phyloP scores from a whole-genome alignment of 2,113 vertebrate species.

The Xenopus tropicalis region DNA sequence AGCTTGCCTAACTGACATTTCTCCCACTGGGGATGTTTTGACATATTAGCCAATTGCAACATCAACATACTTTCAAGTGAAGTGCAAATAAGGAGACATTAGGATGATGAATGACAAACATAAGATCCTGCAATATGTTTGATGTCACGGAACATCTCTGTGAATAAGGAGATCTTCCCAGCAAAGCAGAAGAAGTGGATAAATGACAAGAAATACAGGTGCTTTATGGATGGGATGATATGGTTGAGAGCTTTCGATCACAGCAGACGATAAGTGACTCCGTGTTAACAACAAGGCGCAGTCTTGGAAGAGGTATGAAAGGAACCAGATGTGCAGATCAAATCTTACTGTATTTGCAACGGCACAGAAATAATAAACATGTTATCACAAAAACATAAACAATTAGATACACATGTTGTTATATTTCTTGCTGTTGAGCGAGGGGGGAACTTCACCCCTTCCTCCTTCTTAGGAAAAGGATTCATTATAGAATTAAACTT shows the following conservation, averaged over 20 bases:
- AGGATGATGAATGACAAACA: slow-evolving; percentile 30
- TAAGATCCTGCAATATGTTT: slow-evolving; percentile 23
- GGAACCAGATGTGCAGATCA: neutral
- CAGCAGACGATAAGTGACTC: neutral
- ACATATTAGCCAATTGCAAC: slow-evolving; percentile 9
- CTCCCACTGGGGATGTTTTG: slow-evolving; percentile 16
- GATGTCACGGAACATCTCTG: slow-evolving; percentile 15
- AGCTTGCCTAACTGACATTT: neutral
- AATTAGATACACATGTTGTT: too few relatives aligned
- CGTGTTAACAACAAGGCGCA: neutral
- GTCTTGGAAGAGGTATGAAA: slow-evolving; percentile 1
- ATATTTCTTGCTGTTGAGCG: too few relatives aligned
- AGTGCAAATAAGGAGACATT: slow-evolving; percentile 30
- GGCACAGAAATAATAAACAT: neutral
- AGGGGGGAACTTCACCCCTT: too few relatives aligned
- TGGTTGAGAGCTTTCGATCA: slow-evolving; percentile 35
- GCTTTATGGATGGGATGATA: slow-evolving; percentile 27
- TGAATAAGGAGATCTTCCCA: slow-evolving; percentile 10
- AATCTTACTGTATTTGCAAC: neutral
- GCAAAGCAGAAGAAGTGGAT: neutral
- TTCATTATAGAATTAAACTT: too few relatives aligned
- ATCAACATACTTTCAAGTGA: slow-evolving; percentile 22
- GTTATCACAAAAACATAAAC: neutral
- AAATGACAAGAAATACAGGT: slow-evolving; percentile 17
- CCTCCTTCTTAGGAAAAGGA: too few relatives aligned